Percentiles rank a stretch among this genome's conserved stretches.
Evolutionary conservation across 2,113 vertebrate species (phyloP).

Genomic region (Recurvirostra avosetta): DNA sequence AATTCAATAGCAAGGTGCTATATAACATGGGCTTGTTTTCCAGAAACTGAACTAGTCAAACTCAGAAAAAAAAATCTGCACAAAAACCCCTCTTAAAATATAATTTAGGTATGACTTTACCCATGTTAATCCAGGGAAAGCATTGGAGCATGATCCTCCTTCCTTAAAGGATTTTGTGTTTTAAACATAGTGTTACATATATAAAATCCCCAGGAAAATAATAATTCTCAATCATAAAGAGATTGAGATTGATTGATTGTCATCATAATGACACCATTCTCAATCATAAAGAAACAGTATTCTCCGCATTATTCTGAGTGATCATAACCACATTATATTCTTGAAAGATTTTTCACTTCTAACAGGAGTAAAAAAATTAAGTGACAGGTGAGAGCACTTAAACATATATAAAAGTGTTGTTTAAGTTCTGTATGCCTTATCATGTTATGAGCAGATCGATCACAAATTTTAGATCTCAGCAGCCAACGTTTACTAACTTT

Average conservation of each 20-base stretch:
- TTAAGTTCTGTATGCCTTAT: neutral
- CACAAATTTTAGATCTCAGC: neutral
- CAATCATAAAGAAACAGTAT: neutral
- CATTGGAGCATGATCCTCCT: neutral
- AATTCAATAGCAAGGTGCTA: neutral
- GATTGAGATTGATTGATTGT: no score
- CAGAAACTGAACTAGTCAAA: neutral
- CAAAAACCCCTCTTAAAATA: neutral
- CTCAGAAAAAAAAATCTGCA: neutral
- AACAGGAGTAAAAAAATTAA: neutral
- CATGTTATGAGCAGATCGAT: accelerated
- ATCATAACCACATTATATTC: neutral
- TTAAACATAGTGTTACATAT: neutral
- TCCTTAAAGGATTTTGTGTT: neutral
- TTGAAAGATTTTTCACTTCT: neutral
- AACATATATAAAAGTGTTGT: neutral
- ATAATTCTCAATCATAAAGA: neutral
- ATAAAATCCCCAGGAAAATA: neutral
- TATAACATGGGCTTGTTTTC: neutral
- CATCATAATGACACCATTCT: neutral
- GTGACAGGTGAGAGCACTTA: neutral
- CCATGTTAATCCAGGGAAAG: neutral
- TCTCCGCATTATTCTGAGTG: neutral
- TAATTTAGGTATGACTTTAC: neutral
- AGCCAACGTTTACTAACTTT: neutral